Evolutionary conservation across 1,140 invertebrate genomes (phyloP).

Genomic region (Ostrea denselamellosa): DNA sequence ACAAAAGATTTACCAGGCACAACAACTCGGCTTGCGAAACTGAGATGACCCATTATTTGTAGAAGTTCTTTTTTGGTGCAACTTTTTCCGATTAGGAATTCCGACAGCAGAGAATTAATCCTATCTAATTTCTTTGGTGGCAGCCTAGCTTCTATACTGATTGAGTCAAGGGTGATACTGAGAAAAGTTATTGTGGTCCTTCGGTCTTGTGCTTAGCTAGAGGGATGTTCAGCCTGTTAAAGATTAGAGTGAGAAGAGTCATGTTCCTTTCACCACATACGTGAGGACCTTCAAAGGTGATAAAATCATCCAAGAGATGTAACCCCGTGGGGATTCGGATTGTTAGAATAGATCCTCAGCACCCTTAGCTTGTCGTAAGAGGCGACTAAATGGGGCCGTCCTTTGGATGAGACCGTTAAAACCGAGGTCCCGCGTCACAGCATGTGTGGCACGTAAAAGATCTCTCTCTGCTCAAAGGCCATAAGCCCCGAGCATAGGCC

Average conservation of each 20-base stretch:
- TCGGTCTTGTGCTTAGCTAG: conserved; percentile 47
- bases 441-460: too few relatives aligned
- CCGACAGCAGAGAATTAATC: conserved; percentile 3
- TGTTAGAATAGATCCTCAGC: too few relatives aligned
- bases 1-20: conserved; percentile 43
- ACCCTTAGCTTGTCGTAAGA: too few relatives aligned
- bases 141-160: conserved; percentile 43
- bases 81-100: conserved; percentile 11
- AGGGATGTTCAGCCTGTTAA: conserved; percentile 42
- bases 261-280: conserved; percentile 41
- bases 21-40: conserved; percentile 47
- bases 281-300: conserved; percentile 42
- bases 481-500: too few relatives aligned
- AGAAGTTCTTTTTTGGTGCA: conserved; percentile 49
- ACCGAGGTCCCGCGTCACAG: too few relatives aligned
- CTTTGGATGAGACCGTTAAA: too few relatives aligned
- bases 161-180: conserved; percentile 40
- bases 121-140: conserved; percentile 25
- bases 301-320: conserved; percentile 50
- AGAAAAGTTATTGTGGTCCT: conserved; percentile 42
- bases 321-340: too few relatives aligned
- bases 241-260: conserved; percentile 29
- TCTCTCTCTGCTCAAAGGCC: too few relatives aligned
- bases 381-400: too few relatives aligned
- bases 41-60: conserved; percentile 45